These are phyloP conservation scores for Halcyon chelicuti DNA, from an alignment of 2,797 vertebrate species.

Conservation along the genomic window DNA sequence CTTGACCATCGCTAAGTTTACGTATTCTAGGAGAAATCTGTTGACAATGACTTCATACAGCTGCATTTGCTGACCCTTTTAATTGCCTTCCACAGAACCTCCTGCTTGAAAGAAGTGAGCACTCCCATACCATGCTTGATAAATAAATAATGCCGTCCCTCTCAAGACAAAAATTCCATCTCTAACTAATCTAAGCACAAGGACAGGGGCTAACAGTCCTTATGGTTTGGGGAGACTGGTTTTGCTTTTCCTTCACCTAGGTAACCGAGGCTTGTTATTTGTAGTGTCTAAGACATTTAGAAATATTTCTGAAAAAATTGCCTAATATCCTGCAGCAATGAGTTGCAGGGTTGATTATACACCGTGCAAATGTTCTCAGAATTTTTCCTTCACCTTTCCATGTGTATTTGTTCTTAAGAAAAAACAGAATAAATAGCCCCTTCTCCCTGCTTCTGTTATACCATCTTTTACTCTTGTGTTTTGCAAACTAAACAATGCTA, in stretches of 20 bases:
- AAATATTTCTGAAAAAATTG: constrained; percentile 30
- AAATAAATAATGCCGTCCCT: constrained; percentile 42
- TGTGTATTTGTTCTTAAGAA: constrained; percentile 24
- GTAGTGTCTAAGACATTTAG: background rate
- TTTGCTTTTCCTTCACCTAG: constrained; percentile 5
- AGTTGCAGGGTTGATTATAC: constrained; percentile 41
- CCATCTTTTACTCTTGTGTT: constrained; percentile 50
- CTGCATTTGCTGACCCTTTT: constrained; percentile 38
- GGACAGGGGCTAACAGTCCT: background rate
- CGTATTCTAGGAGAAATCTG: background rate
- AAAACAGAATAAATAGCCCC: constrained; percentile 40
- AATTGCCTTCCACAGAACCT: constrained; percentile 14
- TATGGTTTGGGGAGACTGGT: background rate
- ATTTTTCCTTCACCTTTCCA: constrained; percentile 40
- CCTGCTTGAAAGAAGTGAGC: background rate
- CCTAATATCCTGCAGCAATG: constrained; percentile 20
- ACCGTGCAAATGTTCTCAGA: background rate
- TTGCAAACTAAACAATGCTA: constrained; percentile 42
- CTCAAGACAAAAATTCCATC: constrained; percentile 27
- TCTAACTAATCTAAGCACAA: background rate
- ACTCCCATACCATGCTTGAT: constrained; percentile 1
- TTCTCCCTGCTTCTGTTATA: constrained; percentile 20
- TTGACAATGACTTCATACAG: background rate
- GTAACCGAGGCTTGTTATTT: background rate
- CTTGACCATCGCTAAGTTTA: background rate